Percentiles rank a stretch among this genome's conserved stretches.
Evolutionary conservation across 2,113 vertebrate genomes (phyloP).

Genomic region (Thomomys bottae): DNA sequence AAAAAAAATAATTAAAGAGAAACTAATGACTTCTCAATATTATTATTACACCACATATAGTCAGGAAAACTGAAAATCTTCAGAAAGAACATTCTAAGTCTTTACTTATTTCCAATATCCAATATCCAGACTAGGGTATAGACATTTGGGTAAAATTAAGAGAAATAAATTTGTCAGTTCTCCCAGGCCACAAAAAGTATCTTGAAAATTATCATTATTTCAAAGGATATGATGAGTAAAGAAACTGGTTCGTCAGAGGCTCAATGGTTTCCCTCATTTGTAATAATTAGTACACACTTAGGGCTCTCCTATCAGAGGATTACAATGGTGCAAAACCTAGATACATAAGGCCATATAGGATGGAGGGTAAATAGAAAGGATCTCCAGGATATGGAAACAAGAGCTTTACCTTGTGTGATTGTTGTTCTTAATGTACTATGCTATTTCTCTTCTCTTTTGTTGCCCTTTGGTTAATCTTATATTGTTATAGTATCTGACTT

Average conservation of each 20-base stretch:
- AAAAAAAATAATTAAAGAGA: neutral
- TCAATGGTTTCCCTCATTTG: too few species aligned
- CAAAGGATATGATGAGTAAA: conserved; percentile 6
- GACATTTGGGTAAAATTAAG: neutral
- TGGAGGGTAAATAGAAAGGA: too few species aligned
- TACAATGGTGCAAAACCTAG: too few species aligned
- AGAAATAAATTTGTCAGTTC: neutral
- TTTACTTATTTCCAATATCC: conserved; percentile 25
- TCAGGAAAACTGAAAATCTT: neutral
- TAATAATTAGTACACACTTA: too few species aligned
- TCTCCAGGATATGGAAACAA: too few species aligned
- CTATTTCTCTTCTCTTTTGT: too few species aligned
- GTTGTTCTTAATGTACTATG: too few species aligned
- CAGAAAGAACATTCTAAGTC: neutral
- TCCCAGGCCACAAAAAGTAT: neutral
- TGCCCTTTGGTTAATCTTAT: too few species aligned
- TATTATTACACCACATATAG: neutral
- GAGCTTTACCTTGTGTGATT: too few species aligned
- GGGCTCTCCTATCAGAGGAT: too few species aligned
- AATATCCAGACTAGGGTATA: neutral
- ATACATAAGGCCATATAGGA: too few species aligned
- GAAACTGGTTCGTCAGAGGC: neutral
- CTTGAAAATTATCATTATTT: conserved; percentile 33
- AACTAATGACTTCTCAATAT: neutral
- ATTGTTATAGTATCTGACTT: too few species aligned